Evolutionary conservation across 2,797 vertebrate species (phyloP).

Genomic region (Silurus aristotelis): DNA sequence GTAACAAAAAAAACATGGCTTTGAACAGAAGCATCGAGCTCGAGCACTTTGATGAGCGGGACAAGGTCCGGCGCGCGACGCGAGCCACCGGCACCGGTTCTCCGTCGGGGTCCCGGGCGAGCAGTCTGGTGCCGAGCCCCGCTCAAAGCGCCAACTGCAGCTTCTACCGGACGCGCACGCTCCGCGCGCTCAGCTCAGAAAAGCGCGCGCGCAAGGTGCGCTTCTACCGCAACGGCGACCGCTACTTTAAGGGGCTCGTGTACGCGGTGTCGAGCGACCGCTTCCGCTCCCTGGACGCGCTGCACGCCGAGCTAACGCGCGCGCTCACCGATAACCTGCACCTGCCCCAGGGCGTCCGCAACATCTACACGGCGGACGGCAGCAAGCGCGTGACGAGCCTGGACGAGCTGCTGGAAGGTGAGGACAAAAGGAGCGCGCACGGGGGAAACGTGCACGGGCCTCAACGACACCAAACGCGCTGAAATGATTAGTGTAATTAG

Average conservation of each 20-base stretch:
- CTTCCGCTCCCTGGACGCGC: constrained; percentile 89
- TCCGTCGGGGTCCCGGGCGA: constrained; percentile 81
- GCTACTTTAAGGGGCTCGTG: constrained; percentile 93
- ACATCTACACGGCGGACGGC: constrained; percentile 91
- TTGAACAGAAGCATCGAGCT: constrained; percentile 85
- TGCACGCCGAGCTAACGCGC: constrained; percentile 90
- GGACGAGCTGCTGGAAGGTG: constrained; percentile 93
- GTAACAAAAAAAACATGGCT: constrained; percentile 65
- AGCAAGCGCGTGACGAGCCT: constrained; percentile 85
- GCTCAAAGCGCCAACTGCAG: constrained; percentile 98
- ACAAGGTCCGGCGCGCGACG: constrained; percentile 79
- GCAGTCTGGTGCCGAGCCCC: constrained; percentile 92
- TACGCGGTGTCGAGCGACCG: constrained; percentile 91
- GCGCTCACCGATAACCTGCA: constrained; percentile 90
- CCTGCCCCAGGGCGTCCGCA: constrained; percentile 91
- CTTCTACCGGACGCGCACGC: constrained; percentile 95
- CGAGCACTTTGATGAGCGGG: constrained; percentile 94
- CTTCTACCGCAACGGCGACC: constrained; percentile 97
- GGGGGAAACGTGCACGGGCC: too few species aligned
- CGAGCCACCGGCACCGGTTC: constrained; percentile 70
- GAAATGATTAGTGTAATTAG: too few species aligned
- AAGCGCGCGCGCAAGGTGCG: constrained; percentile 92
- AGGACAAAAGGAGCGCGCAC: constrained; percentile 31
- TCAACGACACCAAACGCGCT: too few species aligned
- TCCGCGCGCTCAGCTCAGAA: constrained; percentile 94